A percentile compares a stretch with the other conserved stretches of the same genome.
phyloP scores from a whole-genome alignment of 2,113 vertebrate genomes.

The Osmerus mordax region DNA sequence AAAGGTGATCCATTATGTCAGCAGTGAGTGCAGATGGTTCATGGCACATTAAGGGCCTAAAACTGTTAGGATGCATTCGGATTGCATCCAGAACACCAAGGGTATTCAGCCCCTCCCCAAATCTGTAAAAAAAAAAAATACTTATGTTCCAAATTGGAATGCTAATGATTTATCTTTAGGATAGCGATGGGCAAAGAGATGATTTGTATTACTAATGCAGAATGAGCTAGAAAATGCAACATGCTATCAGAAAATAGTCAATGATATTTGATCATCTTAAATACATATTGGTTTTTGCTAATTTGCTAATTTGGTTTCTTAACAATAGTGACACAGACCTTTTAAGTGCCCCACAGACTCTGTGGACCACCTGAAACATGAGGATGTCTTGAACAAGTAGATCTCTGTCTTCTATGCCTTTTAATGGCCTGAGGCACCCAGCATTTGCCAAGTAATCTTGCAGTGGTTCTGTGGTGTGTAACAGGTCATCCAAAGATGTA shows the following conservation, averaged over 20 bases:
- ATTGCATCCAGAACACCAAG: too few species aligned
- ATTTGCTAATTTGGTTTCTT: neutral
- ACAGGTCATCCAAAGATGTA: slow-evolving; percentile 1
- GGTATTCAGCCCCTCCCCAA: neutral
- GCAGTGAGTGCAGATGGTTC: slow-evolving; percentile 10
- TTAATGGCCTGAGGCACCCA: slow-evolving; percentile 11
- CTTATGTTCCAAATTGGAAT: neutral
- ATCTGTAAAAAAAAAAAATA: neutral
- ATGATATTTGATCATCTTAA: neutral
- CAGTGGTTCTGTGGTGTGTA: slow-evolving; percentile 1
- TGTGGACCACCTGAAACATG: slow-evolving; percentile 19
- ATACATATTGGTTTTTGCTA: too few species aligned
- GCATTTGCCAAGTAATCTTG: slow-evolving; percentile 16
- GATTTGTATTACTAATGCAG: too few species aligned
- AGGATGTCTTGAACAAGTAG: slow-evolving; percentile 14
- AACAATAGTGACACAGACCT: slow-evolving; percentile 2
- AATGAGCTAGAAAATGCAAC: too few species aligned
- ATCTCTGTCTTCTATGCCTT: neutral
- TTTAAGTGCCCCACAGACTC: slow-evolving; percentile 11
- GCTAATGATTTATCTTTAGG: neutral
- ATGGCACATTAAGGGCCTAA: slow-evolving; percentile 9
- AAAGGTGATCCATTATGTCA: slow-evolving; percentile 6
- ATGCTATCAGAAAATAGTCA: too few species aligned
- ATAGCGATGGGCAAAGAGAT: too few species aligned
- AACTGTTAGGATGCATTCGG: neutral